phyloP scores from a whole-genome alignment of 1,140 invertebrate species.

The Ceratoteleas bidentatus region DNA sequence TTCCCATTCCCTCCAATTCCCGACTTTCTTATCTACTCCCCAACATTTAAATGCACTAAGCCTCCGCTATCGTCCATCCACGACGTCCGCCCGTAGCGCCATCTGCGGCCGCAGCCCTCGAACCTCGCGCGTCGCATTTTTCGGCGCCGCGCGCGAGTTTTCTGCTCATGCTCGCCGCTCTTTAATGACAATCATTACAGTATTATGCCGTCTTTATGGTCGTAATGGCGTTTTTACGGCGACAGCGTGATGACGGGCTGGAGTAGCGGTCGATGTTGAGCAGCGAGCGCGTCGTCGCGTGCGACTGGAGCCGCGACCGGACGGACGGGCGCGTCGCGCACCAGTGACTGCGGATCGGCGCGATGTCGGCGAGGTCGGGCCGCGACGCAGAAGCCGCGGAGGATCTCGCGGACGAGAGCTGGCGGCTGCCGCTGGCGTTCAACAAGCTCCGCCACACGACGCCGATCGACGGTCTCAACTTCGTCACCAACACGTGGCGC shows the following conservation, averaged over 20 bases:
- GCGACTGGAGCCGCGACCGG: not conserved
- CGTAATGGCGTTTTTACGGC: slow-evolving; percentile 52
- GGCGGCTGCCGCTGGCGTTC: slow-evolving; percentile 86
- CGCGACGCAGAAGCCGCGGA: slow-evolving; percentile 64
- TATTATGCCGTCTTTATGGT: slow-evolving; percentile 59
- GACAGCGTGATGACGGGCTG: slow-evolving; percentile 21
- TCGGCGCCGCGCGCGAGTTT: slow-evolving; percentile 10
- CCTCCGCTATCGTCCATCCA: too few relatives aligned
- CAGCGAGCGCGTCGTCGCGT: slow-evolving; percentile 6
- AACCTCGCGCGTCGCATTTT: slow-evolving; percentile 6
- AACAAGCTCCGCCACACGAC: slow-evolving; percentile 88
- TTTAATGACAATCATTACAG: slow-evolving; percentile 40
- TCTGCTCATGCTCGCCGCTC: slow-evolving; percentile 23
- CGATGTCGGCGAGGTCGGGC: slow-evolving; percentile 72
- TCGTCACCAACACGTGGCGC: slow-evolving; percentile 90
- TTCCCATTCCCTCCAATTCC: too few relatives aligned
- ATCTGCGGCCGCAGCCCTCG: not conserved
- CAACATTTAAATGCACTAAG: too few relatives aligned
- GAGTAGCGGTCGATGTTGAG: slow-evolving; percentile 14
- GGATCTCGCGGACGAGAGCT: slow-evolving; percentile 68
- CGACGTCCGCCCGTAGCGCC: not conserved
- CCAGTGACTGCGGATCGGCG: slow-evolving; percentile 10
- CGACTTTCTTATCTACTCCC: too few relatives aligned
- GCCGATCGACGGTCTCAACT: slow-evolving; percentile 87
- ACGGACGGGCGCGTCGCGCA: not conserved